Percentiles rank a stretch among this genome's conserved stretches.
phyloP scores from a whole-genome alignment of 2,113 vertebrate species.

The Ictalurus punctatus region DNA sequence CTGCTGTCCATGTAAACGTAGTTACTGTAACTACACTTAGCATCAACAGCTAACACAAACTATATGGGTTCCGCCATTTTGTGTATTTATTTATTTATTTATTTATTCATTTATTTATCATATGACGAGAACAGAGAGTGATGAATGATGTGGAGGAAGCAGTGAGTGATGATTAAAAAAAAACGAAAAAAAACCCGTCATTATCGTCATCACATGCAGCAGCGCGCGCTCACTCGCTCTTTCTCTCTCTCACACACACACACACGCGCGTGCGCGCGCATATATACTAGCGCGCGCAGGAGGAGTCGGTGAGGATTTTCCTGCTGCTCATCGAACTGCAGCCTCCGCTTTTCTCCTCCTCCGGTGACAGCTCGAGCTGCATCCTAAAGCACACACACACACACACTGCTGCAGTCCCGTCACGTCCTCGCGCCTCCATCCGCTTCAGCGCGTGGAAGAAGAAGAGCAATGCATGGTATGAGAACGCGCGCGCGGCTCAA shows the following conservation, averaged over 20 bases:
- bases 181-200: not conserved
- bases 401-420: constrained; percentile 82
- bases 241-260: not conserved
- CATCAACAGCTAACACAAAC: not conserved
- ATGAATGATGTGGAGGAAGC: not conserved
- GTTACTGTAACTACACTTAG: not conserved
- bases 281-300: not conserved
- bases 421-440: constrained; percentile 79
- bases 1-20: no score
- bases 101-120: not conserved
- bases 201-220: constrained; percentile 3
- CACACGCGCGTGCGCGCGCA: not conserved
- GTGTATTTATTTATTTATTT: not conserved
- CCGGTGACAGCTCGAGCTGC: constrained; percentile 80
- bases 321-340: constrained; percentile 74
- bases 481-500: constrained; percentile 67
- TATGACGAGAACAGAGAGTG: not conserved
- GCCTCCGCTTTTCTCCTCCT: constrained; percentile 66
- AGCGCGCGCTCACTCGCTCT: not conserved
- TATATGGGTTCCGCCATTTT: not conserved
- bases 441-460: constrained; percentile 74
- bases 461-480: constrained; percentile 33
- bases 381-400: constrained; percentile 76
- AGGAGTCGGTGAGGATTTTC: constrained; percentile 53
- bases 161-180: not conserved